phyloP scores from a whole-genome alignment of 2,113 vertebrate species.

The Toxostoma redivivum region DNA sequence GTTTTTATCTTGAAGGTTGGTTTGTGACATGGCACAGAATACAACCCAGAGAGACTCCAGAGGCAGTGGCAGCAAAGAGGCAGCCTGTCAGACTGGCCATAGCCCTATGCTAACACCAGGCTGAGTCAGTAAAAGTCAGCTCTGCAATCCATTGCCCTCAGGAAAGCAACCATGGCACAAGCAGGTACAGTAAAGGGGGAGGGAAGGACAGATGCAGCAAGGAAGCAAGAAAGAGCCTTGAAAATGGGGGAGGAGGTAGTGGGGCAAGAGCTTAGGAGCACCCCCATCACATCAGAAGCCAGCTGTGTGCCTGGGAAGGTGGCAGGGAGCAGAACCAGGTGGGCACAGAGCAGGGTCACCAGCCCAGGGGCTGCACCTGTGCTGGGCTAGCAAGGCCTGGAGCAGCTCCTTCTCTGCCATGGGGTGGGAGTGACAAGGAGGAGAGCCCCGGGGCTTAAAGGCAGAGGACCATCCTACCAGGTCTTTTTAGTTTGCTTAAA shows the following conservation, averaged over 20 bases:
- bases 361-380: neutral
- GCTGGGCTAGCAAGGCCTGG: neutral
- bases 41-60: neutral
- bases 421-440: neutral
- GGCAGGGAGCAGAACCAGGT: neutral
- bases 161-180: neutral
- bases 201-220: neutral
- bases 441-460: neutral
- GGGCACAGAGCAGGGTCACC: neutral
- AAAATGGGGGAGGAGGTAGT: neutral
- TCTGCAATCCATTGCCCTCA: neutral
- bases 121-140: neutral
- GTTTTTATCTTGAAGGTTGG: neutral
- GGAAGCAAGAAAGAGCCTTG: neutral
- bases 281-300: rapidly evolving
- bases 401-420: neutral
- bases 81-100: neutral
- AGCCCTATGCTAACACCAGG: neutral
- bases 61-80: neutral
- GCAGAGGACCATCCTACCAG: neutral
- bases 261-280: neutral
- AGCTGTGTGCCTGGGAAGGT: neutral
- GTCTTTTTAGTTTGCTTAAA: neutral
- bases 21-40: neutral
- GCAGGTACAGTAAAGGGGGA: neutral